These are phyloP conservation scores for Chromobotia macracanthus DNA, from an alignment of 2,797 vertebrate genomes.

Conservation along the genomic window DNA sequence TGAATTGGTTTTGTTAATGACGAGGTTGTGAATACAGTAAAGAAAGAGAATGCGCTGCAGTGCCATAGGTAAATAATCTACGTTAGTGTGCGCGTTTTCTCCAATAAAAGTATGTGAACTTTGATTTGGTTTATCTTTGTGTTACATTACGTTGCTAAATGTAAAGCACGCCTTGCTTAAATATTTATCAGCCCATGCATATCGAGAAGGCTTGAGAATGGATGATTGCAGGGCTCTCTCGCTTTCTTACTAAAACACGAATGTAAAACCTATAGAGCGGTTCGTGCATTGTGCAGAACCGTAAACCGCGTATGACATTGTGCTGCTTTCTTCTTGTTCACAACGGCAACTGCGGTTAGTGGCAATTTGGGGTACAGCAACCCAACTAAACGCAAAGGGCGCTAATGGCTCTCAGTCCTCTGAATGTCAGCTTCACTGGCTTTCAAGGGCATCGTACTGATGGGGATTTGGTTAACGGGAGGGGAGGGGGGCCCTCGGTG, in stretches of 20 bases:
- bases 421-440: conserved; percentile 84
- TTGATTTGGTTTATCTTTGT: too few species aligned
- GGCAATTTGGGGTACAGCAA: conserved; percentile 14
- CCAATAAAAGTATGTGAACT: too few species aligned
- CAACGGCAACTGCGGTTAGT: neutral
- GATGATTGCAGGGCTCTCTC: neutral
- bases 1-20: too few species aligned
- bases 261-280: neutral
- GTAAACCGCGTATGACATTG: neutral
- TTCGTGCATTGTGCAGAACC: neutral
- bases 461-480: conserved; percentile 91
- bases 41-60: too few species aligned
- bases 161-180: neutral
- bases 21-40: too few species aligned
- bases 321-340: neutral
- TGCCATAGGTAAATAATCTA: too few species aligned
- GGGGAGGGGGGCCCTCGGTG: conserved; percentile 81
- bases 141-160: neutral
- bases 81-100: neutral
- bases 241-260: neutral
- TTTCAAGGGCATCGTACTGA: conserved; percentile 97
- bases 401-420: conserved; percentile 35
- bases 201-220: neutral
- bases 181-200: too few species aligned
- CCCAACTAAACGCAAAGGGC: conserved; percentile 37